These are phyloP conservation scores for Pterobdella sp. DNA, from an alignment of 2,888 invertebrate genomes.

Conservation along the genomic window DNA sequence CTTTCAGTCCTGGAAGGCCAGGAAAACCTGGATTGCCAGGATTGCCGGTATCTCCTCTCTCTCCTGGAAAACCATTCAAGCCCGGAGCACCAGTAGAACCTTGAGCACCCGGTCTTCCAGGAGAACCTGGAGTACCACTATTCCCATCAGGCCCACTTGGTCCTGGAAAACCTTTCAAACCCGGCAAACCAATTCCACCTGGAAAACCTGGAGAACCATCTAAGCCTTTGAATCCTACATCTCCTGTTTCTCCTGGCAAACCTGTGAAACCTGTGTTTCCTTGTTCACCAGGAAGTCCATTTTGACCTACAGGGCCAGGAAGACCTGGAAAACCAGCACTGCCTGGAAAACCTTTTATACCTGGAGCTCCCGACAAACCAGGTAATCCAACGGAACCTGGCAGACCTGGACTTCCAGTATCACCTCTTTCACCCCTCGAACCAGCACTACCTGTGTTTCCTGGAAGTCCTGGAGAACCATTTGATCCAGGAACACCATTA, in stretches of 20 bases:
- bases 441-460: constrained; percentile 12
- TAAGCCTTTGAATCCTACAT: neutral
- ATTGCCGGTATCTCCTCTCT: no score
- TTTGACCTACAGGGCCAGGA: neutral
- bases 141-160: neutral
- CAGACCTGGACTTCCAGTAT: constrained; percentile 23
- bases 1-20: constrained; percentile 8
- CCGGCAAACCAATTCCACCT: neutral
- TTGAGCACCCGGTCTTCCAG: no score
- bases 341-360: constrained; percentile 26
- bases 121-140: neutral
- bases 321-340: constrained; percentile 19
- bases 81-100: neutral
- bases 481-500: neutral
- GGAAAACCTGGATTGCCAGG: no score
- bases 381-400: constrained; percentile 30
- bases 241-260: neutral
- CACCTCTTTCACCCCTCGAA: neutral
- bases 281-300: neutral
- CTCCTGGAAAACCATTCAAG: neutral
- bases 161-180: constrained; percentile 15
- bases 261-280: neutral
- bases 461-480: constrained; percentile 3
- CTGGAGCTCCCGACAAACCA: constrained; percentile 29
- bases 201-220: neutral